These are phyloP conservation scores for Limenitis camilla DNA, from an alignment of 2,888 invertebrate genomes.

Conservation along the genomic window DNA sequence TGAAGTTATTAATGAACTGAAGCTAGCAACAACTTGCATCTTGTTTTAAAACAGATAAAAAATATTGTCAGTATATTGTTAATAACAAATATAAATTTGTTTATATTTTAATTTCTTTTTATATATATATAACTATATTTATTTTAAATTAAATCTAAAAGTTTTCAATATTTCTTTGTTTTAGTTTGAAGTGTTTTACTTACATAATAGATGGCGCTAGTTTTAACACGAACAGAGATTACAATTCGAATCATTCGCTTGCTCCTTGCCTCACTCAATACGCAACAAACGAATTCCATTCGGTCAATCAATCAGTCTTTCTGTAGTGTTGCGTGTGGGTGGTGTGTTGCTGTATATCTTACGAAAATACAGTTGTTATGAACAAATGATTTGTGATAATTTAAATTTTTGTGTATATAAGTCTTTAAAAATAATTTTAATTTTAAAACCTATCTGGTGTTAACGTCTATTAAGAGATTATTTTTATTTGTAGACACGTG, in stretches of 20 bases:
- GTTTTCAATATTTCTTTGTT: no score
- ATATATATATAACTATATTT: no score
- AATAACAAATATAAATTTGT: not conserved
- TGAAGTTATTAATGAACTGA: constrained; percentile 16
- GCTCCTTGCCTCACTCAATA: constrained; percentile 12
- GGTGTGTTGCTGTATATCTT: constrained; percentile 34
- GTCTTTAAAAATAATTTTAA: constrained; percentile 8
- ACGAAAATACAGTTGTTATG: constrained; percentile 33
- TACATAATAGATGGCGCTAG: no score
- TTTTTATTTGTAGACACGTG: constrained; percentile 54
- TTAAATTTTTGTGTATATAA: constrained; percentile 19
- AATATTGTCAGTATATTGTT: not conserved
- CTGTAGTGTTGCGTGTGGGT: constrained; percentile 26
- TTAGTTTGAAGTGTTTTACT: no score
- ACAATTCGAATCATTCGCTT: constrained; percentile 23
- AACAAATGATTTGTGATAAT: constrained; percentile 31
- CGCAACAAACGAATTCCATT: constrained; percentile 24
- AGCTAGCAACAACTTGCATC: constrained; percentile 6
- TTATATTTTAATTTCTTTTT: not conserved
- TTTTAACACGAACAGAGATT: no score
- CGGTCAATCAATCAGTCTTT: constrained; percentile 38
- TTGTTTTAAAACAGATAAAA: not conserved
- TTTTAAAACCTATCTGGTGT: constrained; percentile 1
- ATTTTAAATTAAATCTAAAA: no score
- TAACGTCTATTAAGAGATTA: constrained; percentile 19